These are phyloP conservation scores for Girardinichthys multiradiatus DNA, from an alignment of 2,113 vertebrate species.

Conservation along the genomic window DNA sequence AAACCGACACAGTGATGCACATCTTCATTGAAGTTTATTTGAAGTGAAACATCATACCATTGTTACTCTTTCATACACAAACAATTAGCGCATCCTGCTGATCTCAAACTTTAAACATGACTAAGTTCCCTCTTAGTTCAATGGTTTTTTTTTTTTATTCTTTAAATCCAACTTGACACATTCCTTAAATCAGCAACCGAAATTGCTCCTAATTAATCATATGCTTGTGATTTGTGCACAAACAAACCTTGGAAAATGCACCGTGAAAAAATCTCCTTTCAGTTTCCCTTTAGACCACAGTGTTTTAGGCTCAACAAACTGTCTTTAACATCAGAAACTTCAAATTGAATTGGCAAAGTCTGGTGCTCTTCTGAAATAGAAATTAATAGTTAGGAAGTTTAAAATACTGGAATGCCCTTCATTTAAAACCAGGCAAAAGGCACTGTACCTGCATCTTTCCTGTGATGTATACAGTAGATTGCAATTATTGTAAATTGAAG, in stretches of 20 bases:
- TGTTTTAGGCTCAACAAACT: constrained; percentile 8
- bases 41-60: constrained; percentile 37
- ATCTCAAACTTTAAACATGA: constrained; percentile 52
- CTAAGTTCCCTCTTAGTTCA: constrained; percentile 33
- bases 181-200: constrained; percentile 34
- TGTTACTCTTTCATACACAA: constrained; percentile 33
- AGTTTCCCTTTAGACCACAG: not conserved
- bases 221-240: constrained; percentile 18
- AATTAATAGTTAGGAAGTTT: constrained; percentile 22
- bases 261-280: constrained; percentile 2
- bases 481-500: not conserved
- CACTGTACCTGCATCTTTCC: constrained; percentile 5
- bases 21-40: not conserved
- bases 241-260: constrained; percentile 33
- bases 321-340: not conserved
- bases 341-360: constrained; percentile 7
- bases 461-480: not conserved
- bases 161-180: constrained; percentile 40
- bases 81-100: constrained; percentile 30
- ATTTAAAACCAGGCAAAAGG: constrained; percentile 45
- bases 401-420: constrained; percentile 59
- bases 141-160: constrained; percentile 23
- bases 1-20: not conserved
- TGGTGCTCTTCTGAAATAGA: constrained; percentile 6
- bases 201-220: constrained; percentile 10